Evolutionary conservation across 2,113 vertebrate species (phyloP), one percentile per base, ranked within the genome.

Genomic region (Neolamprologus longior): DNA sequence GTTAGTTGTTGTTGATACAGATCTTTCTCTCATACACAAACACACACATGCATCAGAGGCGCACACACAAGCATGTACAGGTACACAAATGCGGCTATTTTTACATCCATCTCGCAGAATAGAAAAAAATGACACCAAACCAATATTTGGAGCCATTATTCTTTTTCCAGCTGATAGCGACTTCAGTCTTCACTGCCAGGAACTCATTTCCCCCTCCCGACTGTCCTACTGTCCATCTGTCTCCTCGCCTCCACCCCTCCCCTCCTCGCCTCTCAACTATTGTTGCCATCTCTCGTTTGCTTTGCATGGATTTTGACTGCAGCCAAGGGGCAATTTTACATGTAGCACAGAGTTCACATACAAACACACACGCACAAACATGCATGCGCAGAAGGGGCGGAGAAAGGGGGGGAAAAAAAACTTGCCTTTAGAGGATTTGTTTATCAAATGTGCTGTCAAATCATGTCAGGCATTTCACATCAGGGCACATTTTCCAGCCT

Each of bases 391-490:
- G 68, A 90, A 83, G 81, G 26, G 84, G 71, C 2, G n/a, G 15
- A 13, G 11, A 73, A 47, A 76, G 15, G 28, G 28, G 0, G 0
- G 1, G 21, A 21, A 0, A 7, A 52, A 86, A 90, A 83, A 82
- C 89, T 93, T 92, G 94, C 92, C 95, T 94, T 92, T 50, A 91
- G 92, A 93, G 88, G 87, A 95, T 96, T 96, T 95, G 95, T 93
- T 95, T 96, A 79, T 95, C 95, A 96, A 96, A 96, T 95, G 91
- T 91, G 89, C 92, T 96, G 94, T 95, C 95, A 95, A 94, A 95
- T 96, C 91, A 95, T 81, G 94, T 95, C 87, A 95, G 88, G 86
- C 90, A 83, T 93, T 93, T 94, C 90, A 95, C 55, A 31, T 94
- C 94, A 93, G 92, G 91, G 91, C 76, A 92, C 88, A 94, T 90